These are phyloP conservation scores for Oophaga sylvatica DNA, from an alignment of 2,797 vertebrate genomes.

Conservation along the genomic window DNA sequence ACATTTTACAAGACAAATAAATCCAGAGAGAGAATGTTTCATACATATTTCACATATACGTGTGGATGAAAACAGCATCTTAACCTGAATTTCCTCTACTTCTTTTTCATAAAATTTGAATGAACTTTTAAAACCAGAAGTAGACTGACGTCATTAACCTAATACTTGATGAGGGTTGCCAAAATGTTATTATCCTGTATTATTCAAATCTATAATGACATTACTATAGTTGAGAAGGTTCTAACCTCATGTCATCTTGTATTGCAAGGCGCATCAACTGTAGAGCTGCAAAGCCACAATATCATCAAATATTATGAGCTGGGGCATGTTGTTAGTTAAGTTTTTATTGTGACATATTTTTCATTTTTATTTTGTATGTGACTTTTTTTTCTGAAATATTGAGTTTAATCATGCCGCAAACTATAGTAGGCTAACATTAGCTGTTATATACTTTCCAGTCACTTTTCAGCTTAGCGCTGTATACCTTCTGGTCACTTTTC, in stretches of 20 bases:
- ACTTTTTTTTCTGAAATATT: background rate
- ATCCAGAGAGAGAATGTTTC: constrained; percentile 7
- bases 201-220: background rate
- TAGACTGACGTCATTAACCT: background rate
- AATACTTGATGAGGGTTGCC: background rate
- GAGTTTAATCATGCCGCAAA: too few species aligned
- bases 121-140: background rate
- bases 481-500: too few species aligned
- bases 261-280: background rate
- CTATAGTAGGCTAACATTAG: background rate
- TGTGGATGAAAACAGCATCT: background rate
- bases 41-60: constrained; percentile 19
- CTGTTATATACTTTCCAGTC: background rate
- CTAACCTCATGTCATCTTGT: background rate
- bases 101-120: constrained; percentile 17
- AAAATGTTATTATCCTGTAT: background rate
- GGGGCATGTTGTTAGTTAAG: background rate
- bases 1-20: constrained; percentile 28
- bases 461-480: background rate
- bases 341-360: background rate
- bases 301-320: background rate
- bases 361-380: background rate
- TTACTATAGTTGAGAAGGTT: background rate
- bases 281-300: background rate
- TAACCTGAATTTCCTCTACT: background rate